Base-by-base conservation (phyloP, 2,888 invertebrate species). In the Lysandra bellargus region DNA sequence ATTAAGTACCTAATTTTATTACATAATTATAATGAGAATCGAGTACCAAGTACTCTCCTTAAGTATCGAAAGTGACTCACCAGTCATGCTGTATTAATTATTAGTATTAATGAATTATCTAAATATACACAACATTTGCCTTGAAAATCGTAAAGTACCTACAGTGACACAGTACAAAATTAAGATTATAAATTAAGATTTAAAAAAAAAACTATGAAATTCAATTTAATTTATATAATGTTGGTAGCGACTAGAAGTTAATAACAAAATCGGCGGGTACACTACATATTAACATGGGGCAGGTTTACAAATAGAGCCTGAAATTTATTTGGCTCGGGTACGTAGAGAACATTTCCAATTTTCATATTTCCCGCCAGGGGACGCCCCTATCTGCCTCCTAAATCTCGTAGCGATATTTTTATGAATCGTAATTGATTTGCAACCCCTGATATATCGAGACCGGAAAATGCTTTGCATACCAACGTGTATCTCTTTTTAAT, bases 281-380 rank as follows among this genome's bases (percentile, higher is more conserved):
- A 69, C 69, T 79, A 80, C 69, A 69, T 78, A 57, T 64, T 49
- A 61, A 78, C 79, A 81, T 60, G 30, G 77, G 81, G 78, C 80
- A 91, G 84, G 86, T 87, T 87, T 87, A 88, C 90, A 91, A 92
- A 92, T 91, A 90, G 88, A 89, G 87, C 84, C 84, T 83, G 87
- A 88, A 90, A 92, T 92, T 91, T 92, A 92, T 92, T 88, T 87
- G 88, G 85, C 87, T 86, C 69, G 86, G 86, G 86, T 88, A 88
- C 87, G 88, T 87, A 83, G 86, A 80, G 80, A 84, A 84, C 85
- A 86, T 91, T 92, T 91, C 92, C 93, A 93, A 93, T 93, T 93
- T 93, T 92, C 93, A 91, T 93, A 93, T 93, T 92, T 93, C 90
- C 88, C 89, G 87, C 88, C 88, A 85, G 85, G 88, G 87, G 87